Percentiles rank a stretch among this genome's conserved stretches.
phyloP scores from a whole-genome alignment of 1,140 invertebrate species.

The Drosophila rufa region DNA sequence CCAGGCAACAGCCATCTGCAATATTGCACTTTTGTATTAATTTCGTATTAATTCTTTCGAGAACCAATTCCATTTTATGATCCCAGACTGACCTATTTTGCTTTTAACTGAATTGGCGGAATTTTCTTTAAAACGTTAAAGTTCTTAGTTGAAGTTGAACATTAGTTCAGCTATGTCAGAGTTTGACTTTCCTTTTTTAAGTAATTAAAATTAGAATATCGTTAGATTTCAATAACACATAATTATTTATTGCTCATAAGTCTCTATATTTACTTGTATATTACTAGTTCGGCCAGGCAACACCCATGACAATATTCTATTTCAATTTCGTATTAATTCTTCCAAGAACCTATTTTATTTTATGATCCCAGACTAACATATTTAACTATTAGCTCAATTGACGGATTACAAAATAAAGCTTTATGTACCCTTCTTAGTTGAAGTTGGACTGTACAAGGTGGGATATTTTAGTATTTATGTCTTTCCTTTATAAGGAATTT shows the following conservation, averaged over 20 bases:
- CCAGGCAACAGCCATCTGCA: conserved; percentile 10
- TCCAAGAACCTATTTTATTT: too few species aligned
- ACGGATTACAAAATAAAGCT: too few species aligned
- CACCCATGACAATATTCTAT: too few species aligned
- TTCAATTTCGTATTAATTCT: too few species aligned
- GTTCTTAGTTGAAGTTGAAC: background rate
- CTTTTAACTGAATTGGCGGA: background rate
- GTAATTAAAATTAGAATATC: too few species aligned
- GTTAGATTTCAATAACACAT: background rate
- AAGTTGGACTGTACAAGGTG: too few species aligned
- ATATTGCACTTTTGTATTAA: conserved; percentile 7
- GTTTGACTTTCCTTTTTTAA: background rate
- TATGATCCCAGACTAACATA: too few species aligned
- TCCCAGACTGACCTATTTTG: conserved; percentile 8
- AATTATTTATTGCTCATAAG: background rate
- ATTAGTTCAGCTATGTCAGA: background rate
- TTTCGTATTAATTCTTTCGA: background rate
- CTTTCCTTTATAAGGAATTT: too few species aligned
- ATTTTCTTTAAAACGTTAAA: background rate
- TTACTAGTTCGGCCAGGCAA: too few species aligned
- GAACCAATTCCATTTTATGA: conserved; percentile 1
- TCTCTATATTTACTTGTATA: background rate
- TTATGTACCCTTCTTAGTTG: too few species aligned
- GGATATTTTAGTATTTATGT: too few species aligned
- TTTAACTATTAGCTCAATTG: too few species aligned